phyloP scores from a whole-genome alignment of 2,113 vertebrate genomes.

The Hippopotamus amphibius region DNA sequence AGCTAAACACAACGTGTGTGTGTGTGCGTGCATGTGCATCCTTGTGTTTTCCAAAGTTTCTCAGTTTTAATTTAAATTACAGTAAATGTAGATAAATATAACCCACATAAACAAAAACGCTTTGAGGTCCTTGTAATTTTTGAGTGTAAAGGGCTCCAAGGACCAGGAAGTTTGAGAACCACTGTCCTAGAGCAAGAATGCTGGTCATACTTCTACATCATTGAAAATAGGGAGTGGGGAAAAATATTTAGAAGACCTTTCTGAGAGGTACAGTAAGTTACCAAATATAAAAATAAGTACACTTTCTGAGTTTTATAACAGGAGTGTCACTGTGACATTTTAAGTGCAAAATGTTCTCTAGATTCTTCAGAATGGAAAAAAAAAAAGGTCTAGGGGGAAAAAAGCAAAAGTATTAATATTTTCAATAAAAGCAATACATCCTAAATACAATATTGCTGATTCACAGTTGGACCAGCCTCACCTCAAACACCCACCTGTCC shows the following conservation, averaged over 20 bases:
- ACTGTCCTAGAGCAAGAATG: not conserved
- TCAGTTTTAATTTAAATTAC: not conserved
- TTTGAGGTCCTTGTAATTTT: not conserved
- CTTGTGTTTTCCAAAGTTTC: not conserved
- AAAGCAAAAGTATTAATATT: not conserved
- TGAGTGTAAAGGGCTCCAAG: not conserved
- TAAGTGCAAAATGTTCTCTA: constrained; percentile 62
- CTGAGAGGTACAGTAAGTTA: constrained; percentile 4
- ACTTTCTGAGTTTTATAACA: constrained; percentile 54
- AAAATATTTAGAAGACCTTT: constrained; percentile 28
- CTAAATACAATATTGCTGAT: not conserved
- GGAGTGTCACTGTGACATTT: constrained; percentile 74
- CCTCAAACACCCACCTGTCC: not conserved
- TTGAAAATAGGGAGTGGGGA: not conserved
- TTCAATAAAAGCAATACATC: not conserved
- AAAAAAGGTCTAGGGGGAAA: not conserved
- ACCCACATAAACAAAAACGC: not conserved
- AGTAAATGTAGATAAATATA: not conserved
- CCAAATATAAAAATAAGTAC: constrained; percentile 46
- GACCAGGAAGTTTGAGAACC: not conserved
- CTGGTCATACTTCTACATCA: no score
- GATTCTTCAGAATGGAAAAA: constrained; percentile 54
- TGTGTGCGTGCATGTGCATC: fast-evolving
- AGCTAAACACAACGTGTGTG: not conserved
- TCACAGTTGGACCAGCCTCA: not conserved